Evolutionary conservation across 2,888 invertebrate species (phyloP).

Genomic region (Trichogramma dendrolimi): DNA sequence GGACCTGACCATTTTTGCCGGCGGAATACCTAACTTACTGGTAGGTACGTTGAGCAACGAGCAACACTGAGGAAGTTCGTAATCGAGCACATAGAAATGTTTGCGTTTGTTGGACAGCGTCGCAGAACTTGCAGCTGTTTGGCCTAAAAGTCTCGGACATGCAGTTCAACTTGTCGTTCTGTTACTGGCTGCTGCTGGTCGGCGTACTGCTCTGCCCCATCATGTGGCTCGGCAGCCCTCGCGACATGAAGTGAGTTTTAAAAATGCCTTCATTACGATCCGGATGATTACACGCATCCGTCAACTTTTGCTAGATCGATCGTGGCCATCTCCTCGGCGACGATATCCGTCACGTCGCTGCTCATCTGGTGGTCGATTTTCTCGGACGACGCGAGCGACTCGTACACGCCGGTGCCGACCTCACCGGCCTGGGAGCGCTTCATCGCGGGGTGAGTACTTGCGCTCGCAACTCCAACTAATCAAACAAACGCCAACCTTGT

Average conservation of each 20-base stretch:
- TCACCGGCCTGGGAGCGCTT: slow-evolving; percentile 51
- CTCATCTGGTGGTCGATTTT: slow-evolving; percentile 65
- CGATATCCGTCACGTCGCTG: slow-evolving; percentile 63
- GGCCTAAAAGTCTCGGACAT: slow-evolving; percentile 67
- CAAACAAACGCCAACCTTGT: not conserved
- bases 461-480: not conserved
- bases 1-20: slow-evolving; percentile 72
- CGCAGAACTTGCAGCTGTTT: slow-evolving; percentile 75
- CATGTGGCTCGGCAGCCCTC: slow-evolving; percentile 86
- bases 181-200: slow-evolving; percentile 77
- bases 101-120: slow-evolving; percentile 55
- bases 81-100: not conserved
- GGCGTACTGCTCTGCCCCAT: slow-evolving; percentile 72
- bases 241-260: slow-evolving; percentile 78
- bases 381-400: slow-evolving; percentile 36
- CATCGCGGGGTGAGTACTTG: slow-evolving; percentile 42
- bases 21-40: slow-evolving; percentile 75
- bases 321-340: slow-evolving; percentile 63
- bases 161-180: slow-evolving; percentile 68
- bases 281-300: not conserved
- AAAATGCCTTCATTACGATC: slow-evolving; percentile 1
- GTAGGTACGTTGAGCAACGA: slow-evolving; percentile 56
- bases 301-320: slow-evolving; percentile 55
- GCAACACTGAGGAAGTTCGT: not conserved
- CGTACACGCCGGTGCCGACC: slow-evolving; percentile 49